A percentile compares a stretch with the other conserved stretches of the same genome.
Conservation (phyloP, 2,797 vertebrate genomes). For the Eulemur rubriventer region DNA sequence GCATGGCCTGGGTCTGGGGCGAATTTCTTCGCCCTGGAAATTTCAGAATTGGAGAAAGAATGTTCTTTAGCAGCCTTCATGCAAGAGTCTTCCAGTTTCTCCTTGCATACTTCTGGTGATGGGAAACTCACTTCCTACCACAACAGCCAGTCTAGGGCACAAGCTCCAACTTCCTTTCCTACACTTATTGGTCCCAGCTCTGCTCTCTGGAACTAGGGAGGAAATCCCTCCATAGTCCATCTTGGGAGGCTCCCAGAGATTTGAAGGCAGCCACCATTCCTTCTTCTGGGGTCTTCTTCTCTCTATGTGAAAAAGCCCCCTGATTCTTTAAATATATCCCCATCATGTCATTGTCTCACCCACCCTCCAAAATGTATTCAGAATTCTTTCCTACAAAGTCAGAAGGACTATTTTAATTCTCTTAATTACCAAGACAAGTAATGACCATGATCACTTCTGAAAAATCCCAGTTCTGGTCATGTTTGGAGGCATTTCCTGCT, state of each 20-base stretch:
- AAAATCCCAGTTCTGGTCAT: background rate
- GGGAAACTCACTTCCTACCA: background rate
- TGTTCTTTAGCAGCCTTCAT: background rate
- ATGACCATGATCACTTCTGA: background rate
- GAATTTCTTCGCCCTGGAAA: background rate
- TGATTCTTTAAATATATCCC: background rate
- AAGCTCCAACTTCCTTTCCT: background rate
- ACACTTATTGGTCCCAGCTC: background rate
- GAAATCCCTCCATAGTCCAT: too few relatives aligned
- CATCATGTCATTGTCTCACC: background rate
- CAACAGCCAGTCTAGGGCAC: background rate
- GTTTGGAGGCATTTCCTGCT: background rate
- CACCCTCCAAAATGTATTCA: background rate
- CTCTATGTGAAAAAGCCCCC: background rate
- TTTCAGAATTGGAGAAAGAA: background rate
- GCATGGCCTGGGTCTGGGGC: background rate
- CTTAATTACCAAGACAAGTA: background rate
- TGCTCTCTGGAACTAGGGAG: accelerated
- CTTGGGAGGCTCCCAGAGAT: background rate
- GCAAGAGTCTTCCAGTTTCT: background rate
- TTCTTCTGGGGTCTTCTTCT: background rate
- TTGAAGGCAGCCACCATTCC: background rate
- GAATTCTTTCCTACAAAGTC: background rate
- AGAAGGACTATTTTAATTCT: background rate
- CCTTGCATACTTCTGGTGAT: background rate